These are phyloP conservation scores for human DNA, from an alignment of 2,113 vertebrate species.

Conservation along the genomic window GRCh38 chrX:122206001-122206500, in stretches of 20 bases:
- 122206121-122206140: neutral
- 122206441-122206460: neutral
- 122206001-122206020: neutral
- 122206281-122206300: neutral
- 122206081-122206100: neutral
- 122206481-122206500: neutral
- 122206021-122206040: neutral
- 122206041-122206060: neutral
- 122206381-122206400: conserved; percentile 2
- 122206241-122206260: neutral
- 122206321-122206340: neutral
- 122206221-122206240: neutral
- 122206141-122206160: neutral
- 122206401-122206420: neutral
- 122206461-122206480: neutral
- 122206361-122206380: neutral
- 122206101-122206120: neutral
- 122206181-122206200: neutral
- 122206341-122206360: neutral
- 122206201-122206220: neutral
- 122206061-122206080: neutral
- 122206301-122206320: neutral
- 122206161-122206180: neutral
- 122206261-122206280: neutral
- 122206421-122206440: neutral